phyloP scores from a whole-genome alignment of 2,113 vertebrate species.

The Corynorhinus townsendii region DNA sequence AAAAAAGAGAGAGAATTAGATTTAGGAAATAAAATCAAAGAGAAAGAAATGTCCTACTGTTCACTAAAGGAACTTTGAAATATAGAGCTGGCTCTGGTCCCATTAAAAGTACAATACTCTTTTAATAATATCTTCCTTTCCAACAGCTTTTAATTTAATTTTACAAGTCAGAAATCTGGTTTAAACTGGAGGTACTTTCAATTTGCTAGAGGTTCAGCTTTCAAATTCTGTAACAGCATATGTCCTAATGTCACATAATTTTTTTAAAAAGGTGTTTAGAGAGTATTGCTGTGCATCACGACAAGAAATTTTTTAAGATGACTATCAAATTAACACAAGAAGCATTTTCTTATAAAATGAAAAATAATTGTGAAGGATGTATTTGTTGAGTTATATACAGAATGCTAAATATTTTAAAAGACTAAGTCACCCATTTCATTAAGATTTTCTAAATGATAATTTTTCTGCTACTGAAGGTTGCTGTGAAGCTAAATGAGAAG shows the following conservation, averaged over 20 bases:
- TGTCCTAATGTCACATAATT: not conserved
- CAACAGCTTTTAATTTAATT: slow-evolving; percentile 56
- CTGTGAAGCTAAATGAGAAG: not conserved
- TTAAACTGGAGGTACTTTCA: slow-evolving; percentile 41
- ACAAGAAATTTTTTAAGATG: not conserved
- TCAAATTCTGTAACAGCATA: slow-evolving; percentile 12
- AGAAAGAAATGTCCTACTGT: slow-evolving; percentile 18
- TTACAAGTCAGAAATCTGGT: slow-evolving; percentile 36
- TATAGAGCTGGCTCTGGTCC: not conserved
- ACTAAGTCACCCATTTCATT: not conserved
- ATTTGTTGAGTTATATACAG: not conserved
- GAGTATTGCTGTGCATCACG: not conserved
- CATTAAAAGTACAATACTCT: slow-evolving; percentile 4
- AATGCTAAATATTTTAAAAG: not conserved
- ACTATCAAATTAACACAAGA: not conserved
- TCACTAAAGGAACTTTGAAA: slow-evolving; percentile 56
- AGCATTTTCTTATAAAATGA: not conserved
- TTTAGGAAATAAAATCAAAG: slow-evolving; percentile 35
- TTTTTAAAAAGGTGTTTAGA: not conserved
- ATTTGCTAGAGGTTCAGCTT: slow-evolving; percentile 2
- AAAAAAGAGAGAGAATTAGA: not conserved
- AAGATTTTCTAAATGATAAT: not conserved
- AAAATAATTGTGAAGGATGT: not conserved
- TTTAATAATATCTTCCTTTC: slow-evolving; percentile 19
- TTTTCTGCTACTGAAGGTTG: not conserved